Evolutionary conservation across 2,113 vertebrate species (phyloP).

Genomic region (Anolis carolinensis): DNA sequence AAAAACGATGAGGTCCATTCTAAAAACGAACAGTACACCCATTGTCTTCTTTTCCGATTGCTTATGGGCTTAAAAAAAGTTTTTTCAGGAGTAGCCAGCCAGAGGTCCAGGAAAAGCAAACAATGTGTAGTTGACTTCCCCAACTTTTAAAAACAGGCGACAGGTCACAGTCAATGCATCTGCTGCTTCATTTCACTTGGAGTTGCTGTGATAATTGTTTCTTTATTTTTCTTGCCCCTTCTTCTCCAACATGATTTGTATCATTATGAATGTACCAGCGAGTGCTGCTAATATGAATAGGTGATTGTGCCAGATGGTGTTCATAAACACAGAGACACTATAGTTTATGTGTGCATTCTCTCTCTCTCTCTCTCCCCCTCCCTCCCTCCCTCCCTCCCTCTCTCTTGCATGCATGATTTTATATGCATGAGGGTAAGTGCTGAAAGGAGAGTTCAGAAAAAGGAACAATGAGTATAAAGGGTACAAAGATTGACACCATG

Average conservation of each 20-base stretch:
- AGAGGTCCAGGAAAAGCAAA: not conserved
- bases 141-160: not conserved
- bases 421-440: not conserved
- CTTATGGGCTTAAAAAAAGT: not conserved
- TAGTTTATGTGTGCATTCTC: not conserved
- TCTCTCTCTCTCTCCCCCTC: not conserved
- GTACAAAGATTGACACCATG: not conserved
- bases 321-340: not conserved
- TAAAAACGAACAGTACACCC: not conserved
- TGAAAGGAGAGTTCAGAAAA: not conserved
- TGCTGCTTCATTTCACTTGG: not conserved
- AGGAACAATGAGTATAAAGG: not conserved
- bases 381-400: too few species aligned
- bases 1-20: not conserved
- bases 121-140: not conserved
- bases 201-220: not conserved
- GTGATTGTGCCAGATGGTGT: not conserved
- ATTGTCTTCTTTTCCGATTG: not conserved
- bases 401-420: not conserved
- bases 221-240: not conserved
- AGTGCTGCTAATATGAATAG: not conserved
- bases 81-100: not conserved
- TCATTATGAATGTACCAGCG: not conserved
- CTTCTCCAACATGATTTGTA: not conserved
- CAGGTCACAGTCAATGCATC: not conserved